A percentile compares a stretch with the other conserved stretches of the same genome.
Conservation (phyloP, 2,888 invertebrate genomes). For the Cerceris rybyensis region DNA sequence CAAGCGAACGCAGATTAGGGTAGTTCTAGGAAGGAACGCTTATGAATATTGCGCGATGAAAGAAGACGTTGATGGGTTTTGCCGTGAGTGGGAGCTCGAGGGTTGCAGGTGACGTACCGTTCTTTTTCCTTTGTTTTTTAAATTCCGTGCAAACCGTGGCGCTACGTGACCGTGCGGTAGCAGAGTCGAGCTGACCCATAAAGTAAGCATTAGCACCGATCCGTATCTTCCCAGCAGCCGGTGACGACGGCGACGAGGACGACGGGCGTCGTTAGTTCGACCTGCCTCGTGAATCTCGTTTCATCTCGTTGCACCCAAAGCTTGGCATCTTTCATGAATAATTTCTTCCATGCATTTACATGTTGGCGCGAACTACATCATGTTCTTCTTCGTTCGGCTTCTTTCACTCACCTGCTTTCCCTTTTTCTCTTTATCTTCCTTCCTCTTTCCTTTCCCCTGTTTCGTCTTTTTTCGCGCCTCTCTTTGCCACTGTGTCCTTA, state of each 20-base stretch:
- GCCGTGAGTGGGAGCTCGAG: constrained; percentile 6
- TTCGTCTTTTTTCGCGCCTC: neutral
- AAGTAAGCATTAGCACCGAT: constrained; percentile 72
- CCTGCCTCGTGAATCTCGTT: constrained; percentile 70
- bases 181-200: constrained; percentile 57
- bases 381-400: constrained; percentile 12
- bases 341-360: constrained; percentile 71
- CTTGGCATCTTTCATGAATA: constrained; percentile 73
- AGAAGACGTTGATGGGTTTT: constrained; percentile 43
- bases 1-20: neutral
- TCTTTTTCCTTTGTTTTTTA: constrained; percentile 36
- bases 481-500: neutral
- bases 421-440: constrained; percentile 3
- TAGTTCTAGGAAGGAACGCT: constrained; percentile 45
- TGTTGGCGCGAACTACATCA: constrained; percentile 48
- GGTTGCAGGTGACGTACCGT: constrained; percentile 34
- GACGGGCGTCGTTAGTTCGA: constrained; percentile 54
- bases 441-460: neutral
- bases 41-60: constrained; percentile 58
- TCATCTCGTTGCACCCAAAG: constrained; percentile 68
- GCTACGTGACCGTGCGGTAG: constrained; percentile 62
- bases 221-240: constrained; percentile 57
- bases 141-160: constrained; percentile 60
- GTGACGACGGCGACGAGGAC: constrained; percentile 25
- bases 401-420: neutral